Percentiles rank a stretch among this genome's conserved stretches.
Evolutionary conservation across 2,113 vertebrate species (phyloP).

Genomic region (Austrofundulus limnaeus): DNA sequence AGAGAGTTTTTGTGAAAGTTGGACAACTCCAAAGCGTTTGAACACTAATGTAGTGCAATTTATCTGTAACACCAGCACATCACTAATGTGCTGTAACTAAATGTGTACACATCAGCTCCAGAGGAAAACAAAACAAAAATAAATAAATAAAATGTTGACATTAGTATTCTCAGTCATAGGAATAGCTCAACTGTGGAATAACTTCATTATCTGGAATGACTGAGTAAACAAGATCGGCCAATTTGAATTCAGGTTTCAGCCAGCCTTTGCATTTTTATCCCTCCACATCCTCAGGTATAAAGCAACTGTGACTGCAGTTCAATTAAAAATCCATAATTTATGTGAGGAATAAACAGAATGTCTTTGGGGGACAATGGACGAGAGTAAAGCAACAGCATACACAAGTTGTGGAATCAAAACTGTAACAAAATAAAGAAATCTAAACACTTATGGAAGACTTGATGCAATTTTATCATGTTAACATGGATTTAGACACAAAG

Average conservation of each 20-base stretch:
- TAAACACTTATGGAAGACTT: no score
- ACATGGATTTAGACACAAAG: no score
- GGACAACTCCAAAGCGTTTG: no score
- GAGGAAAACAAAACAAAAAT: conserved; percentile 1
- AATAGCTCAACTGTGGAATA: conserved; percentile 10
- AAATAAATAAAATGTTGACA: conserved; percentile 1
- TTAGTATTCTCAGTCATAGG: not conserved
- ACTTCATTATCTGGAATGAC: conserved; percentile 28
- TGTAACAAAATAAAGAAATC: not conserved
- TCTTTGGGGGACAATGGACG: not conserved
- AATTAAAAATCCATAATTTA: not conserved
- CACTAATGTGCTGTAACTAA: not conserved
- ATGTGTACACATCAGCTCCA: not conserved
- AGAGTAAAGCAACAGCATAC: not conserved
- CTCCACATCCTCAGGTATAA: not conserved
- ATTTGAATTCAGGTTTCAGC: conserved; percentile 26
- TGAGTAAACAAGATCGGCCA: conserved; percentile 13
- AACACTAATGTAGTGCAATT: not conserved
- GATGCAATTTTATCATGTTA: no score
- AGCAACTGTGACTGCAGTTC: not conserved
- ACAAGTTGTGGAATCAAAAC: not conserved
- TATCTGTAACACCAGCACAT: conserved; percentile 3
- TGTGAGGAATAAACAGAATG: not conserved
- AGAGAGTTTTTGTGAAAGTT: not conserved
- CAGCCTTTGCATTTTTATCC: not conserved